A percentile compares a stretch with the other conserved stretches of the same genome.
phyloP scores from a whole-genome alignment of 2,888 invertebrate genomes.

The Pycnomerus fuliginosus region DNA sequence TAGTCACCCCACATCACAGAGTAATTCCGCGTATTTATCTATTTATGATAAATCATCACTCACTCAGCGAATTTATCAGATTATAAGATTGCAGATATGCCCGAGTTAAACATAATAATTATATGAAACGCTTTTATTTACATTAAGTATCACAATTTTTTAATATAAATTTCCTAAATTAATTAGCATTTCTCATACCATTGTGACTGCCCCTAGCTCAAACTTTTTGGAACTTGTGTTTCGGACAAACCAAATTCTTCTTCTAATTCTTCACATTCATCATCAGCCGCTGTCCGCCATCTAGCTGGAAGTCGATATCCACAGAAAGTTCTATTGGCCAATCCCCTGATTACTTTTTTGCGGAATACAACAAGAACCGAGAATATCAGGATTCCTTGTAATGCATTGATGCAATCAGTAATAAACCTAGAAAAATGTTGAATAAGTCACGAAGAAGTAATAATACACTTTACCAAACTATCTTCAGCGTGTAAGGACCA shows the following conservation, averaged over 20 bases:
- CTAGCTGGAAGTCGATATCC: constrained; percentile 40
- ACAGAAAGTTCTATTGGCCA: constrained; percentile 51
- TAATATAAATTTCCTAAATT: no score
- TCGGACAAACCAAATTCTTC: constrained; percentile 22
- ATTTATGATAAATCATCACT: no score
- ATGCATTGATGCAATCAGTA: constrained; percentile 60
- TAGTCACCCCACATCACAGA: no score
- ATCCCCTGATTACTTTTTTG: constrained; percentile 55
- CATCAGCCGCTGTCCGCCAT: constrained; percentile 52
- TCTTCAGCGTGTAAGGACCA: constrained; percentile 26
- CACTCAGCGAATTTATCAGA: no score
- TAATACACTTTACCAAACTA: constrained; percentile 41
- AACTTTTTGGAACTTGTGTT: constrained; percentile 8
- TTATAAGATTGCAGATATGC: no score
- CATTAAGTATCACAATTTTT: no score
- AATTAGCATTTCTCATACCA: no score
- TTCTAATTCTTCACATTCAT: constrained; percentile 50
- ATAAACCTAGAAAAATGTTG: constrained; percentile 54
- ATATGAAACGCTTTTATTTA: no score
- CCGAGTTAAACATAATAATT: no score
- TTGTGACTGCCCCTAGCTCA: background rate
- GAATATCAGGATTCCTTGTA: constrained; percentile 65
- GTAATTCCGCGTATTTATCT: no score
- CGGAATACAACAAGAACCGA: constrained; percentile 61
- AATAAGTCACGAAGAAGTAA: background rate